phyloP scores from a whole-genome alignment of 2,797 vertebrate species.

The Schizopygopsis malacanthus region DNA sequence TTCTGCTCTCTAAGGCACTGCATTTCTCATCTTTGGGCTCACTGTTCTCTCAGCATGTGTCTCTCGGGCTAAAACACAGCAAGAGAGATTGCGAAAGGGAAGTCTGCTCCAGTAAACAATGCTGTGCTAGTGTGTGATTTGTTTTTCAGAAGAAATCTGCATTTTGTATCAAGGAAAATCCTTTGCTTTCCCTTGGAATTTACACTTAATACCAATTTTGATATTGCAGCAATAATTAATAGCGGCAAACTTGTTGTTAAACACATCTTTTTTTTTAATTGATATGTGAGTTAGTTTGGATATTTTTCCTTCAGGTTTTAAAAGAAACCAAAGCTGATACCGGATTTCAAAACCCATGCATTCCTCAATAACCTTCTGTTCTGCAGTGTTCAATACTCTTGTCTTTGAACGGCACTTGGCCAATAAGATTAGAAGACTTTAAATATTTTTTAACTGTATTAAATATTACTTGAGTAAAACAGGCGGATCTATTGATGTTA shows the following conservation, averaged over 20 bases:
- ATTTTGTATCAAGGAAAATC: background rate
- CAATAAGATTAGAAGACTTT: background rate
- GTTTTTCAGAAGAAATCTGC: background rate
- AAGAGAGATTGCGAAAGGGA: background rate
- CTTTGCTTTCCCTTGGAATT: background rate
- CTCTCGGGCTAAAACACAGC: background rate
- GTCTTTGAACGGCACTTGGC: background rate
- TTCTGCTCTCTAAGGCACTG: constrained; percentile 22
- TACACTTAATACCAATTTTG: background rate
- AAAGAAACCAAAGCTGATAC: background rate
- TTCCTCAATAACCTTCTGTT: background rate
- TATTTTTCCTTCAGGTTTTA: background rate
- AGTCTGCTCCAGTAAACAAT: constrained; percentile 7
- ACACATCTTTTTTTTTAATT: background rate
- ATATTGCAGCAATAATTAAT: background rate
- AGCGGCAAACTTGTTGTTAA: background rate
- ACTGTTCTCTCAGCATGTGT: constrained; percentile 27
- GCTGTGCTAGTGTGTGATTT: background rate
- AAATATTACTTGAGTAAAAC: background rate
- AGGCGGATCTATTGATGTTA: background rate
- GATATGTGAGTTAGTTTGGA: background rate
- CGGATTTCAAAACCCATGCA: background rate
- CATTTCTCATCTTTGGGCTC: constrained; percentile 3
- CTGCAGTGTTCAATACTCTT: background rate
- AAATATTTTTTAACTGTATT: background rate